These are phyloP conservation scores for Philonicus albiceps DNA, from an alignment of 2,888 invertebrate species.

Conservation along the genomic window DNA sequence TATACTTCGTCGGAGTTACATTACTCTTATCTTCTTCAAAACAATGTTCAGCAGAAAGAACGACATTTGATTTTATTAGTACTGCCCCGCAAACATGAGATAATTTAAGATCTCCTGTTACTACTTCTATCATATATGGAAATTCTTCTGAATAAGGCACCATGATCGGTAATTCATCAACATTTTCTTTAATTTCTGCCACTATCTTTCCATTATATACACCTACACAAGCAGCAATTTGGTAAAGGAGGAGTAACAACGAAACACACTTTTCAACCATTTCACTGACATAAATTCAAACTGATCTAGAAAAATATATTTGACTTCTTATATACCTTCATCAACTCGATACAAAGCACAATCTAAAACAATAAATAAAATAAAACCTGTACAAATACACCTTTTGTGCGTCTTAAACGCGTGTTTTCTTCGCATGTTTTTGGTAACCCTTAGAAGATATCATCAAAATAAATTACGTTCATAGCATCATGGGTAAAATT, in stretches of 20 bases:
- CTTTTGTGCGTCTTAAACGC: too few relatives aligned
- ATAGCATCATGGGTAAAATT: too few relatives aligned
- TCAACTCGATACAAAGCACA: too few relatives aligned
- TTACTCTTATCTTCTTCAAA: too few relatives aligned
- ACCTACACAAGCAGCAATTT: neutral
- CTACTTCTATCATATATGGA: neutral
- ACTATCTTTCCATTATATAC: neutral
- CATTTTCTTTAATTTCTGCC: neutral
- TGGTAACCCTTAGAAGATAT: too few relatives aligned
- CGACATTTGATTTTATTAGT: neutral
- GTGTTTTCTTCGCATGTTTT: too few relatives aligned
- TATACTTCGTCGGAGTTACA: neutral
- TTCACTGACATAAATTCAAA: neutral
- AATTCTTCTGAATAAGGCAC: neutral
- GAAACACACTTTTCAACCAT: neutral
- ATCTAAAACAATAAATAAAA: too few relatives aligned
- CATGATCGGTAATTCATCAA: neutral
- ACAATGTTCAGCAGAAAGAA: neutral
- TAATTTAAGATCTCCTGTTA: too few relatives aligned
- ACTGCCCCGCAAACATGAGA: neutral
- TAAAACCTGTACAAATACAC: too few relatives aligned
- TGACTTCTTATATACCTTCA: neutral
- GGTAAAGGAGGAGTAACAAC: neutral
- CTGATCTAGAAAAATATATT: neutral
- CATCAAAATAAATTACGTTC: too few relatives aligned